Evolutionary conservation across 2,797 vertebrate genomes (phyloP), one percentile per base, ranked within the genome.

Genomic region (Alectoris magna): DNA sequence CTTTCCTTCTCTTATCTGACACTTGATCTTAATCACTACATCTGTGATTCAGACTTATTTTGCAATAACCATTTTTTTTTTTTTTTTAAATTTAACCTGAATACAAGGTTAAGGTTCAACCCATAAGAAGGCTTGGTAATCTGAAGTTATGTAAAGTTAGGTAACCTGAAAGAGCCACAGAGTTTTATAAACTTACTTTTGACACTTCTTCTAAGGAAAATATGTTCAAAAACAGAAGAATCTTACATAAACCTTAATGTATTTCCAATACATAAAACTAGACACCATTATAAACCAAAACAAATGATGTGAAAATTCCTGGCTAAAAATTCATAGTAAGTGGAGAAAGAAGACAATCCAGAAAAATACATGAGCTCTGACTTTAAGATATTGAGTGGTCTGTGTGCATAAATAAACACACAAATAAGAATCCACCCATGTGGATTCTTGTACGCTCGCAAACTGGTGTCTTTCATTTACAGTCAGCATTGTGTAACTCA

Each of bases 41-140:
- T 48, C 48, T 63, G 69, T 89, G 89, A 63, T 94, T 78, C 91
- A 93, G 91, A 86, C 53, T 90, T 93, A 77, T 29, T 91, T 95
- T 16, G 6, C 11, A 41, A 55, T 2, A 34, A 49, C 7, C 49
- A 55, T 36, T 71, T 86, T 94, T 89, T 34, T 34, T 34, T 53
- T 24, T 73, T 77, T 51, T 79, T 85, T 91, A 56, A 77, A n/a
- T 82, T 89, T 91, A 90, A 96, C 43, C 58, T 77, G 67, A 95
- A 84, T 36, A 36, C 68, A 87, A 41, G 3, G 4, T 80, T 86
- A 62, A 21, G 7, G 27, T 58, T 84, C 46, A 55, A 18, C 2
- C 48, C 49, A 10, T 18, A 43, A 56, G 21, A 43, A 80, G 38
- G 41, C 17, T 84, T 59, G 12, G 13, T 49, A 49, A 49, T 48